phyloP scores from a whole-genome alignment of 2,113 vertebrate genomes.

The Oncorhynchus kisutch region DNA sequence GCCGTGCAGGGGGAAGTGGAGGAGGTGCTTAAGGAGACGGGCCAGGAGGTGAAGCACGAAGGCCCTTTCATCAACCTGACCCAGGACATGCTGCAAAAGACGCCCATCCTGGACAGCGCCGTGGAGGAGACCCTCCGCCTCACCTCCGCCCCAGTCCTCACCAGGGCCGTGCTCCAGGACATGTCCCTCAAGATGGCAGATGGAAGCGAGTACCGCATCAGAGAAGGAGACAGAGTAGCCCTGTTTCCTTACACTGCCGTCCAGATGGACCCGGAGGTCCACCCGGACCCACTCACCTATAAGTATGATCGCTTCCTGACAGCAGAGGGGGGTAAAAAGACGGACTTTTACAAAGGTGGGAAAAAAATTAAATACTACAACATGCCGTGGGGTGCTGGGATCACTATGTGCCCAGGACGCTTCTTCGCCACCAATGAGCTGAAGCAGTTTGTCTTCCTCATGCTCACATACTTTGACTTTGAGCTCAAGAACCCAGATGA shows the following conservation, averaged over 20 bases:
- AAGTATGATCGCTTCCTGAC: constrained; percentile 85
- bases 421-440: constrained; percentile 87
- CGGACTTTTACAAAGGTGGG: constrained; percentile 84
- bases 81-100: constrained; percentile 73
- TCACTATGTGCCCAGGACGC: constrained; percentile 85
- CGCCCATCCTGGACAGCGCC: constrained; percentile 82
- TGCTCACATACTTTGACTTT: constrained; percentile 85
- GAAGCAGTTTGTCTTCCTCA: constrained; percentile 86
- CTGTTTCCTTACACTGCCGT: constrained; percentile 82
- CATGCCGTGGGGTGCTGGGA: constrained; percentile 91
- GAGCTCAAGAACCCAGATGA: constrained; percentile 76
- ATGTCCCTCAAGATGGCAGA: constrained; percentile 69
- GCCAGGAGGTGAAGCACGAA: constrained; percentile 61
- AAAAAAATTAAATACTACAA: constrained; percentile 83
- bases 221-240: constrained; percentile 79
- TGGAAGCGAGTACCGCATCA: constrained; percentile 70
- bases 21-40: constrained; percentile 61
- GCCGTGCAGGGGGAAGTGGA: constrained; percentile 80
- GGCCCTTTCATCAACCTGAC: constrained; percentile 67
- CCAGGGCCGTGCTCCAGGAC: constrained; percentile 74
- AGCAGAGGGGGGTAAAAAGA: constrained; percentile 76
- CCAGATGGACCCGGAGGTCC: constrained; percentile 86
- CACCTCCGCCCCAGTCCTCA: constrained; percentile 73
- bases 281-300: constrained; percentile 79
- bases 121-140: constrained; percentile 88